A percentile compares a stretch with the other conserved stretches of the same genome.
phyloP scores from a whole-genome alignment of 2,888 invertebrate species.

The Elegia similella region DNA sequence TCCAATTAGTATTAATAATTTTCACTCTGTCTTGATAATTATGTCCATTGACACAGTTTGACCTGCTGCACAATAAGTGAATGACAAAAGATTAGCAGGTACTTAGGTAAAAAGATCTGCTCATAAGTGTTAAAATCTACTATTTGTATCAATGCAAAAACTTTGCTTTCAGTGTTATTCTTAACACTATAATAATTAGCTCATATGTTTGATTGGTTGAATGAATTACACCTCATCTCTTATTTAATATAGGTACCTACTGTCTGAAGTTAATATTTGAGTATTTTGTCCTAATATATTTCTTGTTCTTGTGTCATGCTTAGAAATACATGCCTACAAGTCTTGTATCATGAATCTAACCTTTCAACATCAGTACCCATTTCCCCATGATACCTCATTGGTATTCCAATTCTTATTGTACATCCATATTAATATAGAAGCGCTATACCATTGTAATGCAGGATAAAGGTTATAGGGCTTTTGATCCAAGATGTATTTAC shows the following conservation, averaged over 20 bases:
- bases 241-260: not conserved
- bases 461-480: not conserved
- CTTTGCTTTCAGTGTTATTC: too few species aligned
- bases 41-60: not conserved
- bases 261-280: too few species aligned
- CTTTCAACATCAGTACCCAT: not conserved
- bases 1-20: slow-evolving; percentile 24
- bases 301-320: not conserved
- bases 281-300: too few species aligned
- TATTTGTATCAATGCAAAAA: not conserved
- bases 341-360: not conserved
- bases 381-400: not conserved
- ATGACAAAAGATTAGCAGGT: not conserved
- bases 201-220: not conserved
- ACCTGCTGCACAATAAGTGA: not conserved
- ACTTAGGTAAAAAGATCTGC: not conserved
- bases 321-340: not conserved
- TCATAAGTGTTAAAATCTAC: not conserved
- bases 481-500: not conserved
- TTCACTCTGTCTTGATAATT: not conserved
- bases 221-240: not conserved
- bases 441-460: not conserved
- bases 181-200: too few species aligned
- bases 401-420: not conserved
- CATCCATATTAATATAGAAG: not conserved